Evolutionary conservation across 2,797 vertebrate genomes (phyloP), one percentile per base, ranked within the genome.

Genomic region (Tinamus major): DNA sequence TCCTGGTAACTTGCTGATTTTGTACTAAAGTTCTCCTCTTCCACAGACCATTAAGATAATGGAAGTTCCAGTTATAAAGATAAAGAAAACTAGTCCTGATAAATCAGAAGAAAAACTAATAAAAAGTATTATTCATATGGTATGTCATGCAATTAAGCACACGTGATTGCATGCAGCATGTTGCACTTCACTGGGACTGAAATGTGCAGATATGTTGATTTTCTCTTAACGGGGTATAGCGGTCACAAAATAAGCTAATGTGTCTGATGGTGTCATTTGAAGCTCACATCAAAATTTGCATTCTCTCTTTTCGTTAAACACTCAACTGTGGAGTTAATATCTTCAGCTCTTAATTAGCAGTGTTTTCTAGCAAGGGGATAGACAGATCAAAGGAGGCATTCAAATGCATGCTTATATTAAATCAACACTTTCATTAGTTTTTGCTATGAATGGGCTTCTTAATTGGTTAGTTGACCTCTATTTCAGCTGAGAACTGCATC

Each of bases 51-150:
- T 99, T 98, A 98, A 97, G 98, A 97, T 99, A 98, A 99, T 99
- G 99, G 99, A 99, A 98, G 99, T 99, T 94, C 99, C 99, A 35
- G 98, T 99, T 98, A 98, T 99, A 98, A 99, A 99, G 98, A 98
- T 99, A 98, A 99, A 98, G 97, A 98, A 98, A 98, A 98, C 98
- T 97, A 98, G 98, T 96, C 97, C 98, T 85, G 98, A 98, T 96
- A 98, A 99, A 96, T 97, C 97, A 83, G 97, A 98, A 95, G 99
- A 99, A 97, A 99, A 99, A 97, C 98, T 98, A 97, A 98, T 99
- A 96, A 99, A 99, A 99, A 99, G 98, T 98, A 98, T 99, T 98
- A 98, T 99, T 97, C 98, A 98, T 98, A 99, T 99, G 99, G 99
- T 99, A 99, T 97, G 98, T 98, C 97, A 97, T 96, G 95, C 94